Evolutionary conservation across 2,888 invertebrate genomes (phyloP), one percentile per base, ranked within the genome.

Genomic region (Ceriagrion tenellum): DNA sequence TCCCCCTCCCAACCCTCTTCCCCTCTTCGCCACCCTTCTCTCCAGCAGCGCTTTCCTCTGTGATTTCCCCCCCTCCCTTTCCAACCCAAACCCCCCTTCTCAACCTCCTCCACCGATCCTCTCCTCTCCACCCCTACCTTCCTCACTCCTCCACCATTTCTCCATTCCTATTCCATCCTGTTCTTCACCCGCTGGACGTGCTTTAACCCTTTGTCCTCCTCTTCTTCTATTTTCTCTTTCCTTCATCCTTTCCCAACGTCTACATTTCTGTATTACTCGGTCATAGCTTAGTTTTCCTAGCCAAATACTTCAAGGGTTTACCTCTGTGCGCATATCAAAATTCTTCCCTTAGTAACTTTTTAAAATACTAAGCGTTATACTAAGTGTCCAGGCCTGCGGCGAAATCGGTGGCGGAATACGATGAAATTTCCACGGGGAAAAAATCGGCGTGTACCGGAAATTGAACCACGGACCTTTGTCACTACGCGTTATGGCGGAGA

Each of bases 41-140:
- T 47, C 47, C 47, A 55, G 55, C 90, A 55, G 55, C 90, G n/a
- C 55, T 55, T 55, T 55, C 12, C 90, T 90, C 90, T 56, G 30
- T 93, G 63, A 69, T 93, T 69, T 55, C 93, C 69, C 74, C 93
- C 47, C 59, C 56, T 2, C 91, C 88, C 40, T 40, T 88, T 47
- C 47, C 88, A 63, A 69, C 35, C 59, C 59, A 20, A 35, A 30
- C 91, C 59, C 63, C 30, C 90, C 55, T 23, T 90, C 56, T 59
- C 18, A 47, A 2, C n/a, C 55, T 55, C 90, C 47, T 3, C 90
- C 90, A n/a, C 26, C 30, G 30, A 30, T 47, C 90, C 59, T 10
- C 59, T 59, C 59, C 20, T 59, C 59, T 59, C 59, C 2, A 20
- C 4, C 89, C 26, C 89, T 55, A 40, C 55, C 3, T 81, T 81